Conservation (phyloP, 2,888 invertebrate genomes). For the Lasioglossum marginatum region DNA sequence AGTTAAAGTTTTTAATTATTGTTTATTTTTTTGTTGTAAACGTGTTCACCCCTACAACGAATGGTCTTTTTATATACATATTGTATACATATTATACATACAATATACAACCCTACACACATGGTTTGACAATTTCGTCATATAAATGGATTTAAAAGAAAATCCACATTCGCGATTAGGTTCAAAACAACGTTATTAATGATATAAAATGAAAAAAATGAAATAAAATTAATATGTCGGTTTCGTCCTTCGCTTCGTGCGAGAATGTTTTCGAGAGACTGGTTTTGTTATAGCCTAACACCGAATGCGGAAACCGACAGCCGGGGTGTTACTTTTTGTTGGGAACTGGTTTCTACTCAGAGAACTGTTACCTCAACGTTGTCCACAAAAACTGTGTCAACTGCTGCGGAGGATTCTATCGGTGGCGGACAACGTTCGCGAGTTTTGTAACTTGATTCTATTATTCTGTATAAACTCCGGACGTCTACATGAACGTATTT, state of each 20-base stretch:
- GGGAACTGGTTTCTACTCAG: slow-evolving; percentile 28
- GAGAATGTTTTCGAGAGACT: slow-evolving; percentile 42
- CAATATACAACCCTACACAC: too few relatives aligned
- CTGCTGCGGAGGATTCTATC: slow-evolving; percentile 38
- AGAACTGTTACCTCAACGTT: slow-evolving; percentile 2
- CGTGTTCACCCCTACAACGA: too few relatives aligned
- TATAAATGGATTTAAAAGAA: too few relatives aligned
- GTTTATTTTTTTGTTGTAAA: too few relatives aligned
- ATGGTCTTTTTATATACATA: too few relatives aligned
- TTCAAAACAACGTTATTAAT: slow-evolving; percentile 43
- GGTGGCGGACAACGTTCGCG: neutral
- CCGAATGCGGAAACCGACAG: slow-evolving; percentile 14
- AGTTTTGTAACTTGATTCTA: neutral
- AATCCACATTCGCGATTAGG: neutral
- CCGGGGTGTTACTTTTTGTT: slow-evolving; percentile 47
- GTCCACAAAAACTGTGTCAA: slow-evolving; percentile 56
- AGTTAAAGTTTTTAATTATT: too few relatives aligned
- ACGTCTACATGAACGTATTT: neutral
- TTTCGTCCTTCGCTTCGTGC: slow-evolving; percentile 49
- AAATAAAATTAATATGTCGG: slow-evolving; percentile 46
- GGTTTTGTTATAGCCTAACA: slow-evolving; percentile 48
- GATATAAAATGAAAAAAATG: too few relatives aligned
- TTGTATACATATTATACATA: too few relatives aligned
- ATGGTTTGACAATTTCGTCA: too few relatives aligned
- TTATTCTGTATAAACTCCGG: neutral